Percentiles rank a stretch among this genome's conserved stretches.
Conservation (phyloP, 1,140 invertebrate genomes). For the Zaprionus kolodkinae region DNA sequence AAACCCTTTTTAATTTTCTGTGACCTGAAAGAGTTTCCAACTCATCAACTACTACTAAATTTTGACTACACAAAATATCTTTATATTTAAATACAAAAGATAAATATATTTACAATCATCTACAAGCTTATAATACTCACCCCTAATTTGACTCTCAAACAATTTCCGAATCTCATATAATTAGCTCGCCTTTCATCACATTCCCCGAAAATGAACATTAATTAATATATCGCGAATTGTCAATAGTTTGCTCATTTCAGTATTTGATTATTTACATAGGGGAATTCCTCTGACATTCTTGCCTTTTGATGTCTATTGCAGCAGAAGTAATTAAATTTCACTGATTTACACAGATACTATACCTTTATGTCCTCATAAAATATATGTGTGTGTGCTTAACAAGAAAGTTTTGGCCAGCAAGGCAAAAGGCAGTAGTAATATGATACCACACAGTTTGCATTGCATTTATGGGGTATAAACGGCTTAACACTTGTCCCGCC, state of each 20-base stretch:
- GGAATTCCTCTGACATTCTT: background rate
- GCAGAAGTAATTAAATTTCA: background rate
- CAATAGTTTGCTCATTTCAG: background rate
- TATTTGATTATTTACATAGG: background rate
- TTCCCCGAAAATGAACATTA: too few species aligned
- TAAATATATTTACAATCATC: too few species aligned
- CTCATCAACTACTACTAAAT: too few species aligned
- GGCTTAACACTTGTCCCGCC: background rate
- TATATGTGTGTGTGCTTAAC: background rate
- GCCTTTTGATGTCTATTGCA: background rate
- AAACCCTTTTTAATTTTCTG: too few species aligned
- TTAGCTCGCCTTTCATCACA: too few species aligned
- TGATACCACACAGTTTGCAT: background rate
- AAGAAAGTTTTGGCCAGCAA: background rate
- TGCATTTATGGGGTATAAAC: conserved; percentile 22
- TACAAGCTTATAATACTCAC: too few species aligned
- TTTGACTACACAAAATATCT: too few species aligned
- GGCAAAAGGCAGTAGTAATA: background rate
- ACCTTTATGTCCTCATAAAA: background rate
- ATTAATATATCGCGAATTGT: background rate
- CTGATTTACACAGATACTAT: background rate
- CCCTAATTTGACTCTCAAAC: too few species aligned
- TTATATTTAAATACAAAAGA: too few species aligned
- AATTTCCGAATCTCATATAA: too few species aligned
- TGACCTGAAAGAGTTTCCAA: too few species aligned